Base-by-base conservation (phyloP, 2,113 vertebrate genomes). In the Delphinapterus leucas region DNA sequence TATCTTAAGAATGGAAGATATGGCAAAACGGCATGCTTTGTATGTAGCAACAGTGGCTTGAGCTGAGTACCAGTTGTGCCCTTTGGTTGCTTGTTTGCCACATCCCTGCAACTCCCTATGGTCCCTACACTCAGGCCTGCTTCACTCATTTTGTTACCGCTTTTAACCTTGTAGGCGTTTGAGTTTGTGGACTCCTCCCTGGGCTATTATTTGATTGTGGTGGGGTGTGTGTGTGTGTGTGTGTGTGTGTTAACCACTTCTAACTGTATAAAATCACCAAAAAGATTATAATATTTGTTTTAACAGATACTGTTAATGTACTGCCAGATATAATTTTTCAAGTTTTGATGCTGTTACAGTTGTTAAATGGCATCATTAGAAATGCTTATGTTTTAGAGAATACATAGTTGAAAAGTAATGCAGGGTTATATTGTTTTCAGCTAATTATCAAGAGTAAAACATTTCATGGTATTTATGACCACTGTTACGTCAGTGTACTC, bases 331-430 rank as follows among this genome's bases (percentile, higher is more conserved):
- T 8, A 36, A 18, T 38, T 71, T 90, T 92, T 63, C 33, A 88
- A 23, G 63, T 67, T 86, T 76, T 70, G 86, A 63, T 26, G 25
- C 17, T 88, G 79, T 83, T 84, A 28, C 6, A 63, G 1, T 74
- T 84, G 65, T 83, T 88, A 90, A 93, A 74, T 91, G 76, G 9
- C 81, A 84, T 68, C 63, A 83, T 76, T 88, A 92, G 67, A 93
- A 85, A 95, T 96, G 6, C 11, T 92, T 93, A 63, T 41, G 25
- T 88, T 90, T 80, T 93, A 65, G 83, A 93, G 41, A 93, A 74
- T 93, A 33, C 9, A 8, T 90, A 58, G 11, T 88, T 70, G 70
- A 90, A 97, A 93, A 90, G 55, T 83, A 94, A 41, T 17, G 0
- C 33, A 14, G 79, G 20, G 10, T 84, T 74, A 55, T 81, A 17